Conservation (phyloP, 2,888 invertebrate genomes). For the Epirrita christyi region DNA sequence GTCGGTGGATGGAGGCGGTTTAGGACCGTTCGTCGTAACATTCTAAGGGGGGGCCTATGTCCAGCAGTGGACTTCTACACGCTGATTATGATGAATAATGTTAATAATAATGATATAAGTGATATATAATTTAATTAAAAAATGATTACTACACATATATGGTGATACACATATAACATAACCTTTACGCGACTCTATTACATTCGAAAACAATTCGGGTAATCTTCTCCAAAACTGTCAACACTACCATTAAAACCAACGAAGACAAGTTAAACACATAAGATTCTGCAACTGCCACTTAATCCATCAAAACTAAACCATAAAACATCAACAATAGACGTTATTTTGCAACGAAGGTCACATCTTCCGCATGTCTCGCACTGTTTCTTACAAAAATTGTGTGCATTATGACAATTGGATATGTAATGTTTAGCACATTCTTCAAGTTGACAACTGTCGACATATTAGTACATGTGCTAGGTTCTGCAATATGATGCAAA, state of each 20-base stretch:
- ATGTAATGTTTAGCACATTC: slow-evolving; percentile 53
- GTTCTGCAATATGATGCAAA: slow-evolving; percentile 18
- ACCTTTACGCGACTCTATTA: too few relatives aligned
- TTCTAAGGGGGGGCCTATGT: too few relatives aligned
- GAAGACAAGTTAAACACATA: slow-evolving; percentile 26
- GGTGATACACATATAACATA: too few relatives aligned
- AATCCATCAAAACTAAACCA: slow-evolving; percentile 31
- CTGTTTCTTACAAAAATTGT: slow-evolving; percentile 75
- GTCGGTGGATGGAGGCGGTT: too few relatives aligned
- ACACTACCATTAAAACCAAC: slow-evolving; percentile 16
- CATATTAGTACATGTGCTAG: slow-evolving; percentile 11
- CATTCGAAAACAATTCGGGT: neutral
- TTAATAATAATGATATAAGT: too few relatives aligned
- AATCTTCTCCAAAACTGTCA: slow-evolving; percentile 19
- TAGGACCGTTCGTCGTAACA: too few relatives aligned
- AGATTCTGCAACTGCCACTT: slow-evolving; percentile 46
- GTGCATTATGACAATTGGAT: slow-evolving; percentile 60
- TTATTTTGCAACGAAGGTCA: slow-evolving; percentile 34
- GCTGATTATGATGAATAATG: too few relatives aligned
- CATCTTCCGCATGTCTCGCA: slow-evolving; percentile 58
- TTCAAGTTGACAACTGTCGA: slow-evolving; percentile 38
- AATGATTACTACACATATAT: too few relatives aligned
- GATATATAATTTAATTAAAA: too few relatives aligned
- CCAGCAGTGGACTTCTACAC: too few relatives aligned
- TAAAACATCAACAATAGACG: slow-evolving; percentile 37